These are phyloP conservation scores for Cataglyphis cursor DNA, from an alignment of 2,888 invertebrate genomes.

Conservation along the genomic window DNA sequence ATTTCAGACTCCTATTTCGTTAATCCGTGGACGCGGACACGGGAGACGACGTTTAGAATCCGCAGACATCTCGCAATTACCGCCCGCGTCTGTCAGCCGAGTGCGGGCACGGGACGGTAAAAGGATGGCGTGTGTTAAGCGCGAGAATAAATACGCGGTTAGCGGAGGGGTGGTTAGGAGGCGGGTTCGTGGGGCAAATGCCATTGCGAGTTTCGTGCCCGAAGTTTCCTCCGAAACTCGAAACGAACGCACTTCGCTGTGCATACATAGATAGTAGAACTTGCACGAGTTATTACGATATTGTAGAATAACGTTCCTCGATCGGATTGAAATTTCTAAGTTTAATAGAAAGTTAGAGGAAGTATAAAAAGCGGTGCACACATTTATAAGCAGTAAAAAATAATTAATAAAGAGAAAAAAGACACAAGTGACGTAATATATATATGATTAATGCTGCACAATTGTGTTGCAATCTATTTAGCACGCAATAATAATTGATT, in stretches of 20 bases:
- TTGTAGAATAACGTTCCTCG: constrained; percentile 23
- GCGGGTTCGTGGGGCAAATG: constrained; percentile 31
- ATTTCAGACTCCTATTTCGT: constrained; percentile 39
- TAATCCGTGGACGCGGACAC: constrained; percentile 31
- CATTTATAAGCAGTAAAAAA: background rate
- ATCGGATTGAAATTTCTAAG: background rate
- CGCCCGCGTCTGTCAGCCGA: constrained; percentile 37
- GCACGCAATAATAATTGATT: background rate
- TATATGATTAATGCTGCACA: background rate
- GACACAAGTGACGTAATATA: background rate
- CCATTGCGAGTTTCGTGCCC: constrained; percentile 33
- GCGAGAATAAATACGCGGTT: constrained; percentile 53
- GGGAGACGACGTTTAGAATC: constrained; percentile 27
- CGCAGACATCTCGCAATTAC: constrained; percentile 45
- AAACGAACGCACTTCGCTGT: constrained; percentile 43
- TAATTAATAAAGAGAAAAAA: constrained; percentile 3
- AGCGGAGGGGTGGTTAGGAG: background rate
- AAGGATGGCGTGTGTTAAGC: constrained; percentile 49
- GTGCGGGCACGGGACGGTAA: constrained; percentile 8
- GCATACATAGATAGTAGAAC: constrained; percentile 29
- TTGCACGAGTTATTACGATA: constrained; percentile 30
- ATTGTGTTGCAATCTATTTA: too few relatives aligned
- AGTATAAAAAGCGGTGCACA: background rate
- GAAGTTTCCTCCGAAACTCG: constrained; percentile 42
- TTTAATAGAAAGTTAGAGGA: constrained; percentile 13